Conservation (phyloP, 2,888 invertebrate genomes). For the Meteorus cinctellus region DNA sequence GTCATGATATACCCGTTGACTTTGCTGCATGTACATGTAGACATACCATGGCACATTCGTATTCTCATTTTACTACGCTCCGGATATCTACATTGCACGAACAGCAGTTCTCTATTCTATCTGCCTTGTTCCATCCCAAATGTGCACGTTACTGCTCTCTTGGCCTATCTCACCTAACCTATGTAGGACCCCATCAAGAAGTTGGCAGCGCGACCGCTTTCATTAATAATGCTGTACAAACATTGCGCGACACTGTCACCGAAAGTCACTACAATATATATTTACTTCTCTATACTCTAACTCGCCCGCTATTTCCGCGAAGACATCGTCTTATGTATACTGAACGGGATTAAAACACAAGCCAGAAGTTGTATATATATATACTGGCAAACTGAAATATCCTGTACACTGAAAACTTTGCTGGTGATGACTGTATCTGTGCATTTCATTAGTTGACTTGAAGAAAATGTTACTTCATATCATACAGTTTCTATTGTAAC, state of each 20-base stretch:
- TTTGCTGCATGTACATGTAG: too few relatives aligned
- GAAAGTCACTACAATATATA: conserved; percentile 17
- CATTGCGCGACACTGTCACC: conserved; percentile 35
- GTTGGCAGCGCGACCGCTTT: conserved; percentile 54
- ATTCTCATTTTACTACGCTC: too few relatives aligned
- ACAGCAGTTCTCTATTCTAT: too few relatives aligned
- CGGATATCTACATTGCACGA: too few relatives aligned
- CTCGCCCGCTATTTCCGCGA: not conserved
- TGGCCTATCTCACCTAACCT: conserved; percentile 28
- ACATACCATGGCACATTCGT: too few relatives aligned
- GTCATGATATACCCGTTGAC: too few relatives aligned
- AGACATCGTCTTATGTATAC: too few relatives aligned
- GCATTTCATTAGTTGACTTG: conserved; percentile 2
- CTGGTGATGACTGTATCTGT: not conserved
- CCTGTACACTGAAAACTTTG: not conserved
- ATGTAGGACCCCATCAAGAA: conserved; percentile 62
- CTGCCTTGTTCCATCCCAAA: too few relatives aligned
- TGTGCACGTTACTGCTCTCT: not conserved
- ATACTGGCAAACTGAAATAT: not conserved
- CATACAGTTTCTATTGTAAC: too few relatives aligned
- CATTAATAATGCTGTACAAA: conserved; percentile 59
- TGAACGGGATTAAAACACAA: not conserved
- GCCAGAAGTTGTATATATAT: not conserved
- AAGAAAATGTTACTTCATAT: too few relatives aligned
- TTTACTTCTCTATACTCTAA: not conserved